A percentile compares a stretch with the other conserved stretches of the same genome.
Evolutionary conservation across 2,797 vertebrate genomes (phyloP).

Genomic region (Sebastes hubbsi): DNA sequence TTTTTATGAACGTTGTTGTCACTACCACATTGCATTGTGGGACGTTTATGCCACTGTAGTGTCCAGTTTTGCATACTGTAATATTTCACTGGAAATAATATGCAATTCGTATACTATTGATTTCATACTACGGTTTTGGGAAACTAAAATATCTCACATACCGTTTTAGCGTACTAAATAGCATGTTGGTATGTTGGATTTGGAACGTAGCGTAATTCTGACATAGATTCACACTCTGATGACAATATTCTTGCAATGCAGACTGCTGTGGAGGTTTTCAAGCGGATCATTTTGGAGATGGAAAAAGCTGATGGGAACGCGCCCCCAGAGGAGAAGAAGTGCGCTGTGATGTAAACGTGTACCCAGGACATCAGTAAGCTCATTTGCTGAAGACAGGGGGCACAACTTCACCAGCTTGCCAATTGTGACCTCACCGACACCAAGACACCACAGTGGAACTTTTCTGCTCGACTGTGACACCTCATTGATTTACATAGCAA

Average conservation of each 20-base stretch:
- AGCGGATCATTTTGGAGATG: conserved; percentile 88
- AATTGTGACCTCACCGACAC: conserved; percentile 64
- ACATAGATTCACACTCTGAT: background rate
- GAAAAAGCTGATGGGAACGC: conserved; percentile 86
- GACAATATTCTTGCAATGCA: conserved; percentile 45
- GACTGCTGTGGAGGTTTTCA: conserved; percentile 88
- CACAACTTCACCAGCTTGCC: conserved; percentile 78
- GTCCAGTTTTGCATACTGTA: no score
- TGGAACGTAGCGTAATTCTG: background rate
- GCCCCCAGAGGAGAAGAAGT: conserved; percentile 83
- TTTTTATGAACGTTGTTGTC: no score
- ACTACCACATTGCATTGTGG: no score
- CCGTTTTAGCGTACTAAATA: no score
- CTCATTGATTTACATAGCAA: conserved; percentile 60
- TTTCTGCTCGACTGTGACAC: conserved; percentile 51
- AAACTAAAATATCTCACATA: no score
- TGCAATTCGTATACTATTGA: no score
- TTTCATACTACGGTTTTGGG: no score
- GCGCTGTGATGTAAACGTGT: conserved; percentile 81
- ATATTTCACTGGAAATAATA: no score
- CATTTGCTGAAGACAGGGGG: conserved; percentile 76
- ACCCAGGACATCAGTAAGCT: conserved; percentile 70
- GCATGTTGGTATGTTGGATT: no score
- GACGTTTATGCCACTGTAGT: no score
- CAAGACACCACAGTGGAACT: conserved; percentile 63